phyloP scores from a whole-genome alignment of 2,888 invertebrate genomes.

The Ctena decussata region DNA sequence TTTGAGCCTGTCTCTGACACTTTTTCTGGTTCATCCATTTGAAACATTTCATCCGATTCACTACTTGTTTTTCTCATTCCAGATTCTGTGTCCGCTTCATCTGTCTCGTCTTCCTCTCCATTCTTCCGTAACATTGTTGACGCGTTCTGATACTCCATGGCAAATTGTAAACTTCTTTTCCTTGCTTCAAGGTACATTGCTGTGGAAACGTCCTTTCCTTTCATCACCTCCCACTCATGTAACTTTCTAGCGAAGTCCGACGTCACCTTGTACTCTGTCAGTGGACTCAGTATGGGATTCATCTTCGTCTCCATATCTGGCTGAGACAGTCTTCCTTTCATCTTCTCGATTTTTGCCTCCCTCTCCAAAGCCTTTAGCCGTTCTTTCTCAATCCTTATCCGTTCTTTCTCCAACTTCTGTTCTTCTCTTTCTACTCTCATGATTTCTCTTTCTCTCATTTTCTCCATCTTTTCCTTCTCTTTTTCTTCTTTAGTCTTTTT shows the following conservation, averaged over 20 bases:
- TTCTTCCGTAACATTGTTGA: constrained; percentile 49
- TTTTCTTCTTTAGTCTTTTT: constrained; percentile 76
- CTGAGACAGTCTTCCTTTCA: constrained; percentile 89
- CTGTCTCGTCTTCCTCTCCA: constrained; percentile 48
- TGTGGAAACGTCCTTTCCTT: constrained; percentile 72
- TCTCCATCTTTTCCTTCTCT: constrained; percentile 76
- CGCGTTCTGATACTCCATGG: constrained; percentile 62
- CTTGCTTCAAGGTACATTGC: constrained; percentile 76
- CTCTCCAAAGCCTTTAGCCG: constrained; percentile 90
- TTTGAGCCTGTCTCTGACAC: constrained; percentile 4
- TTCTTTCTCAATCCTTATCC: constrained; percentile 89
- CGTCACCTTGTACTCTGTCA: constrained; percentile 89
- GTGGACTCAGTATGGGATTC: constrained; percentile 90
- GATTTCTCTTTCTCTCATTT: constrained; percentile 76
- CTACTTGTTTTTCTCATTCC: constrained; percentile 52
- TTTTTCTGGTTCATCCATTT: constrained; percentile 55
- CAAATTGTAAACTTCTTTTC: constrained; percentile 67
- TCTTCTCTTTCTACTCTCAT: constrained; percentile 78
- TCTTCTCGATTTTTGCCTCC: constrained; percentile 90
- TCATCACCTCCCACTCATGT: constrained; percentile 92
- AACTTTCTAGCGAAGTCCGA: constrained; percentile 95
- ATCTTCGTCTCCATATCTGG: constrained; percentile 90
- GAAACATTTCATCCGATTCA: constrained; percentile 66
- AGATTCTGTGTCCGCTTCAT: constrained; percentile 18
- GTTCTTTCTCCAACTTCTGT: constrained; percentile 88